Conservation (phyloP, 1,140 invertebrate species). For the Panagrolaimus sp. region DNA sequence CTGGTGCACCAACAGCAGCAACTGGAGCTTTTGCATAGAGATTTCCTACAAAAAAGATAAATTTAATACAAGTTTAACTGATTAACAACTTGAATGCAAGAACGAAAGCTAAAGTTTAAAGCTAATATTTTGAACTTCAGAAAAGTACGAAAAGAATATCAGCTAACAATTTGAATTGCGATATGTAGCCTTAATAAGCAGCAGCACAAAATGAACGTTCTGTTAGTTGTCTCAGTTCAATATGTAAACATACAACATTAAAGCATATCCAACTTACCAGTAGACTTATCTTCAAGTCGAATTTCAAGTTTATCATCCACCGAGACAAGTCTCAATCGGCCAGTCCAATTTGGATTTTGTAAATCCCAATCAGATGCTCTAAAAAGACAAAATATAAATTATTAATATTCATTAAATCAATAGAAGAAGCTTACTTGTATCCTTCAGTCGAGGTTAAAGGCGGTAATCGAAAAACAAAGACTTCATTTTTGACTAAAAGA, state of each 20-base stretch:
- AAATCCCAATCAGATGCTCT: conserved; percentile 65
- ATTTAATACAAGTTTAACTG: too few relatives aligned
- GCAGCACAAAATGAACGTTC: too few relatives aligned
- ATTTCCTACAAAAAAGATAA: conserved; percentile 71
- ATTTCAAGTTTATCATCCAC: conserved; percentile 63
- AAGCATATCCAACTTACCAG: conserved; percentile 62
- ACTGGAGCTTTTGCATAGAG: conserved; percentile 98
- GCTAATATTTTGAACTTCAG: too few relatives aligned
- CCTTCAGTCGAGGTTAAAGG: conserved; percentile 85
- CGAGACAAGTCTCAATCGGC: conserved; percentile 61
- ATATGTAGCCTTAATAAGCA: too few relatives aligned
- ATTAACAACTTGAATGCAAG: too few relatives aligned
- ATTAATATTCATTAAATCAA: conserved; percentile 1
- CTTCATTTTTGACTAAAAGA: conserved; percentile 90
- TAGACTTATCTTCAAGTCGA: conserved; percentile 89
- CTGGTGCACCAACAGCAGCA: conserved; percentile 85
- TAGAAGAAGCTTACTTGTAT: conserved; percentile 75
- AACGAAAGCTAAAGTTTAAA: too few relatives aligned
- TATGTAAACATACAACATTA: neutral
- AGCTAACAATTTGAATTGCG: too few relatives aligned
- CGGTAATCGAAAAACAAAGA: conserved; percentile 96
- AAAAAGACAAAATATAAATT: conserved; percentile 24
- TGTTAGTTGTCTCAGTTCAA: too few relatives aligned
- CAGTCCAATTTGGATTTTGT: conserved; percentile 64
- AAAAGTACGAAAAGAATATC: too few relatives aligned